Evolutionary conservation across 2,113 vertebrate species (phyloP), one percentile per base, ranked within the genome.

Genomic region (Neodon shergylaensis): DNA sequence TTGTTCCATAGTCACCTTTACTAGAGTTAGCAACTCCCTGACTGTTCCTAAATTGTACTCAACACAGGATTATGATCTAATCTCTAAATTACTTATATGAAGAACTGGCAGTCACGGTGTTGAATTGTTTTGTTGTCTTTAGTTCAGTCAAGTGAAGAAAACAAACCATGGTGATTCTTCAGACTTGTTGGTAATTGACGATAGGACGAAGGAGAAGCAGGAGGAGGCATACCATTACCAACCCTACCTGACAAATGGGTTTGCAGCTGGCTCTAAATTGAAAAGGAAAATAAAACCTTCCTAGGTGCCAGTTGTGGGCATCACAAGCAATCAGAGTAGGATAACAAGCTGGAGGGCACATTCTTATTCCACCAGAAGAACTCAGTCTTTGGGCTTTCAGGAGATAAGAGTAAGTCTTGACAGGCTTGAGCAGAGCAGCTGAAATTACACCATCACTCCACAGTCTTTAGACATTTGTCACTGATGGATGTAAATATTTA

Each of bases 401-500:
- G 93, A 97, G 98, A 97, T 97, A 98, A 98, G 95, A 83, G 54
- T 63, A 95, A 95, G 44, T 73, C 92, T 81, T 86, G 97, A 92
- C 94, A 85, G 85, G 77, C 68, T 63, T 91, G 77, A 72, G 87
- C 52, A 95, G 1, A 97, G 95, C 94, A 97, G 97, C 95, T 97
- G 97, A 98, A 98, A 97, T 97, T 95, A 95, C 94, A 97, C 90
- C 47, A 88, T 92, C 96, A 92, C 91, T 95, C 84, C 78, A 97
- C 91, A 83, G 95, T 96, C 89, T 95, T 96, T 31, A 26, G 88
- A 78, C 96, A 96, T 97, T 95, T 97, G 96, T 98, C 98, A 98
- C 87, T 72, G 12, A 2, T 91, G 95, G 81, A 96, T 68, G 82
- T 89, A 98, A 98, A 98, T 97, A 98, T 97, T 98, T 98, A 88